Conservation (phyloP, 2,113 vertebrate genomes). For the Dendrocopos noguchii region DNA sequence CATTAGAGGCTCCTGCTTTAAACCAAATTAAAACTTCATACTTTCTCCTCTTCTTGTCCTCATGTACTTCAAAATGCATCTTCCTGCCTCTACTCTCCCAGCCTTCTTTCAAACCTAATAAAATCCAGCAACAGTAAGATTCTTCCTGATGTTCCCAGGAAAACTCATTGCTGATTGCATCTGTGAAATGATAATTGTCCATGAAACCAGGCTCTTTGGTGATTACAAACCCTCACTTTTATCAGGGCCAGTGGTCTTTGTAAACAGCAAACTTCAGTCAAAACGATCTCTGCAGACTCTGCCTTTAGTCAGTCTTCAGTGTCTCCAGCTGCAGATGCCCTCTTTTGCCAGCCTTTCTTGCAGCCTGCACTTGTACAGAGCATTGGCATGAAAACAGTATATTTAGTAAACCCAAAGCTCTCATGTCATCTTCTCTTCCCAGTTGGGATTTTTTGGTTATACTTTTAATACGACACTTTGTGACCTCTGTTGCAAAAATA, state of each 20-base stretch:
- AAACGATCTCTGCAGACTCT: not conserved
- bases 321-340: not conserved
- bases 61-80: not conserved
- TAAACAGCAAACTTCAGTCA: not conserved
- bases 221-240: not conserved
- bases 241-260: not conserved
- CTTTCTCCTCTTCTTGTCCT: not conserved
- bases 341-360: not conserved
- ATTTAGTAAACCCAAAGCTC: not conserved
- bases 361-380: not conserved
- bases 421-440: not conserved
- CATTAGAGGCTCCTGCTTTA: not conserved
- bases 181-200: not conserved
- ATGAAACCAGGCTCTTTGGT: not conserved
- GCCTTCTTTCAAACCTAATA: not conserved
- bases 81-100: not conserved
- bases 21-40: not conserved
- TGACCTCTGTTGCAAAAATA: conserved; percentile 52
- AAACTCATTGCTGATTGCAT: not conserved
- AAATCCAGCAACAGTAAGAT: not conserved
- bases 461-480: not conserved
- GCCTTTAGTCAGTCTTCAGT: not conserved
- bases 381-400: not conserved
- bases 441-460: not conserved
- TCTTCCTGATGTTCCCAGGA: not conserved